Percentiles rank a stretch among this genome's conserved stretches.
Conservation (phyloP, 2,888 invertebrate genomes). For the Caenorhabditis macrosperma region DNA sequence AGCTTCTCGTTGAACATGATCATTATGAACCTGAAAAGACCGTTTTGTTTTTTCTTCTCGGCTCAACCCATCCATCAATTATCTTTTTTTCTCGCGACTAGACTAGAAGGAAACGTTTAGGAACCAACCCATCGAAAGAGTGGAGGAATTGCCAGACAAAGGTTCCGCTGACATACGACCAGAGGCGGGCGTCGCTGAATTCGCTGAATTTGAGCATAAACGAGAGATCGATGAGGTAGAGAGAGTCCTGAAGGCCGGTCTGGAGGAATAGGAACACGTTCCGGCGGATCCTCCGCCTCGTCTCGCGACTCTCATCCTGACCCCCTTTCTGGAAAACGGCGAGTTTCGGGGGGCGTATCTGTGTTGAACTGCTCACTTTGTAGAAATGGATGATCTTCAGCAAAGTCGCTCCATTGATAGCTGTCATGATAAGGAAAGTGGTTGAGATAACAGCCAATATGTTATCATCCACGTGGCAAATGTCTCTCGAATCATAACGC, state of each 20-base stretch:
- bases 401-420: slow-evolving; percentile 23
- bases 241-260: slow-evolving; percentile 43
- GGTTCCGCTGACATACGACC: slow-evolving; percentile 46
- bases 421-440: slow-evolving; percentile 10
- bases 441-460: slow-evolving; percentile 16
- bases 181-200: slow-evolving; percentile 16
- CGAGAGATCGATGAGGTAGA: slow-evolving; percentile 35
- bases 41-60: not conserved
- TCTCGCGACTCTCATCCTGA: not conserved
- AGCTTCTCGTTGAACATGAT: slow-evolving; percentile 42
- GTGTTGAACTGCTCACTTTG: slow-evolving; percentile 1
- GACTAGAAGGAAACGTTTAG: not conserved
- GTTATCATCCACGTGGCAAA: slow-evolving; percentile 20
- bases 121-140: slow-evolving; percentile 36
- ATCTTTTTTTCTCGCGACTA: not conserved
- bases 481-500: not conserved
- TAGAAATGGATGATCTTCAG: slow-evolving; percentile 27
- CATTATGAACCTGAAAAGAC: slow-evolving; percentile 41
- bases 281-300: slow-evolving; percentile 18
- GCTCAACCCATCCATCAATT: not conserved
- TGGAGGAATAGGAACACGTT: slow-evolving; percentile 41
- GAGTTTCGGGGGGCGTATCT: not conserved
- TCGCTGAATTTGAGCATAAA: slow-evolving; percentile 39
- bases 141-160: slow-evolving; percentile 42
- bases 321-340: not conserved